phyloP scores from a whole-genome alignment of 2,888 invertebrate genomes.

The Stramonita haemastoma region DNA sequence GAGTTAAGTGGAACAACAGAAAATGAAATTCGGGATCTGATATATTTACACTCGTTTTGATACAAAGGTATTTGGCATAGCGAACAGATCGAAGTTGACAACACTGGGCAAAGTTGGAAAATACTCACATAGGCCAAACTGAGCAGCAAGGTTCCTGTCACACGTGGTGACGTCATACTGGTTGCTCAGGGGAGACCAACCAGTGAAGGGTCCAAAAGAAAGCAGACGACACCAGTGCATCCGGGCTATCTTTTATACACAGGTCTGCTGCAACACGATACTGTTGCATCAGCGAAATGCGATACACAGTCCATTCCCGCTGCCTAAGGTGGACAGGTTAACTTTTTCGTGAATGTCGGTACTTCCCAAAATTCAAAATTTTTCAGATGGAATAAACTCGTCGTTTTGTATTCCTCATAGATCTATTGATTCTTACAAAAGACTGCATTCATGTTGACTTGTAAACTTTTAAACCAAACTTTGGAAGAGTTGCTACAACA shows the following conservation, averaged over 20 bases:
- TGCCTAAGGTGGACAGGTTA: neutral
- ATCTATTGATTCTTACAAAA: neutral
- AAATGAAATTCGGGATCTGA: neutral
- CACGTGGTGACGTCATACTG: neutral
- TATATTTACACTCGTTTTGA: neutral
- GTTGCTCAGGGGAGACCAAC: constrained; percentile 13
- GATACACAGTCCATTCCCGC: neutral
- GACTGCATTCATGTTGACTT: neutral
- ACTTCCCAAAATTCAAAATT: neutral
- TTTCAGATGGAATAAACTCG: neutral
- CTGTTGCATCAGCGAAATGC: neutral
- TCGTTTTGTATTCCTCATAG: neutral
- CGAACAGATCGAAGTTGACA: neutral
- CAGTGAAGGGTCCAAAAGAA: neutral
- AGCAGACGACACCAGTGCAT: neutral
- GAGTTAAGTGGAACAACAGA: neutral
- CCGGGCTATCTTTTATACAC: constrained; percentile 2
- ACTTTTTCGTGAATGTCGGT: neutral
- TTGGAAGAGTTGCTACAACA: neutral
- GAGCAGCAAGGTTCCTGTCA: neutral
- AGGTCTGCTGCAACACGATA: neutral
- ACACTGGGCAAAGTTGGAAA: neutral
- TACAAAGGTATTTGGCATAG: neutral
- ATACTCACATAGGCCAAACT: constrained; percentile 3
- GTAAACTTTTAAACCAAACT: neutral